These are phyloP conservation scores for Antechinus flavipes DNA, from an alignment of 2,113 vertebrate species.

Conservation along the genomic window DNA sequence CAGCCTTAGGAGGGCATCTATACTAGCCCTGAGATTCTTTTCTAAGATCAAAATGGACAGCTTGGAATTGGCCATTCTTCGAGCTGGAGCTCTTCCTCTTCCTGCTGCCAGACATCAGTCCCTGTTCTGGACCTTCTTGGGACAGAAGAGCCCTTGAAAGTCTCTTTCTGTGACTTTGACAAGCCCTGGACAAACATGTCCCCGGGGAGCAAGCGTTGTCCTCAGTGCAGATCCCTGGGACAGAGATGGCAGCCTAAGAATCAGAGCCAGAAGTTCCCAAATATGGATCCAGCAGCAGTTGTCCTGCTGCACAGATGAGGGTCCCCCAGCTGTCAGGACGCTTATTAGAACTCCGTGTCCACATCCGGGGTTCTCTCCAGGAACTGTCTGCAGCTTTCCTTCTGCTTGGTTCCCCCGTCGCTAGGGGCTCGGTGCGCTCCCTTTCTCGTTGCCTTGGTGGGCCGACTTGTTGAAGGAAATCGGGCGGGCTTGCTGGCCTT, in stretches of 20 bases:
- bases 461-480: neutral
- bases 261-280: neutral
- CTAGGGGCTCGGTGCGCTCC: neutral
- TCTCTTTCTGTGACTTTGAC: neutral
- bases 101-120: neutral
- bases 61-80: neutral
- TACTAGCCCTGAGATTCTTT: neutral
- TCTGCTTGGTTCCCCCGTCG: neutral
- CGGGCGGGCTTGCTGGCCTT: no score
- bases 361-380: neutral
- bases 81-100: neutral
- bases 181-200: neutral
- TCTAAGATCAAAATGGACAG: neutral
- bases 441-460: neutral
- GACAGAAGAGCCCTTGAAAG: neutral
- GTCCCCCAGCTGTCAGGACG: no score
- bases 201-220: neutral
- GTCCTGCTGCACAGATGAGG: neutral
- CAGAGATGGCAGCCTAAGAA: neutral
- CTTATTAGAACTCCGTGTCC: neutral
- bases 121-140: neutral
- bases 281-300: neutral
- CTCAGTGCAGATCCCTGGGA: neutral
- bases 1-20: no score
- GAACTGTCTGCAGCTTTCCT: neutral